Evolutionary conservation across 1,140 invertebrate species (phyloP).

Genomic region (Rhopalosiphum padi): DNA sequence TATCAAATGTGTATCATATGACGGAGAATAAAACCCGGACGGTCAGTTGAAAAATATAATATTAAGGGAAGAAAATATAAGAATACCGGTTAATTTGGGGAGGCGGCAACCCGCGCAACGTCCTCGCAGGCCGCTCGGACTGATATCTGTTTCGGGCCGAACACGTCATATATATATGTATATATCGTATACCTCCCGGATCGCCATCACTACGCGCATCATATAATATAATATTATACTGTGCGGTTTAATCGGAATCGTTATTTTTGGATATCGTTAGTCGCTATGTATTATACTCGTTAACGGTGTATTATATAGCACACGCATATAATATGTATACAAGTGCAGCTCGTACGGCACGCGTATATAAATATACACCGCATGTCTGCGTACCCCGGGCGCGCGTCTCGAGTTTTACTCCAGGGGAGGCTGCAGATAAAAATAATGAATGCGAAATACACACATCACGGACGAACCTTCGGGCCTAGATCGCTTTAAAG

Average conservation of each 20-base stretch:
- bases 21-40: too few species aligned
- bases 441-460: background rate
- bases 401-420: background rate
- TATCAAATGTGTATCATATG: too few species aligned
- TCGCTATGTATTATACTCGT: background rate
- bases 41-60: too few species aligned
- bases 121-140: too few species aligned
- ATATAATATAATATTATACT: background rate
- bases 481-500: background rate
- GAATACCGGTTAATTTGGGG: too few species aligned
- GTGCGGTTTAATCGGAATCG: background rate
- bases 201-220: background rate
- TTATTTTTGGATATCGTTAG: conserved; percentile 10
- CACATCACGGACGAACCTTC: background rate
- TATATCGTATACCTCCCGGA: background rate
- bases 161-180: too few species aligned
- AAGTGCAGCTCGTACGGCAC: too few species aligned
- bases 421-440: background rate
- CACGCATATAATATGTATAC: background rate
- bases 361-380: background rate
- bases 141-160: too few species aligned
- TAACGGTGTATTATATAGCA: background rate
- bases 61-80: too few species aligned
- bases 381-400: background rate
- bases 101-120: too few species aligned